Conservation (phyloP, 1,140 invertebrate genomes). For the Anastrepha ludens region DNA sequence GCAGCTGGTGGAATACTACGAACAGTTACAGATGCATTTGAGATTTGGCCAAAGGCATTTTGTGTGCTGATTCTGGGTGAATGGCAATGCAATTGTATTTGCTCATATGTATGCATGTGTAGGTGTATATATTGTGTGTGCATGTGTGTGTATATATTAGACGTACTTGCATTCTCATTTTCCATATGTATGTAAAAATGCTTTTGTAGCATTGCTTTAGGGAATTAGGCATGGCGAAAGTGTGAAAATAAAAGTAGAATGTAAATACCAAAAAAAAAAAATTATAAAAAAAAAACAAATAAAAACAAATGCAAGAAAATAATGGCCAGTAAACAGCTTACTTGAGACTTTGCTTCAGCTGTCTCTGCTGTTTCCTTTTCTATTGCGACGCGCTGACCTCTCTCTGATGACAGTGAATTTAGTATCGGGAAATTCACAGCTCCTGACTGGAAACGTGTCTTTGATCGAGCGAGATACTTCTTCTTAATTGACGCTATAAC, state of each 20-base stretch:
- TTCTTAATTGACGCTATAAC: no score
- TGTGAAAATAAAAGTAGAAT: conserved; percentile 38
- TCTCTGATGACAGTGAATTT: no score
- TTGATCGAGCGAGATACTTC: no score
- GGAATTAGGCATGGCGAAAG: conserved; percentile 41
- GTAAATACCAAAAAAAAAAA: conserved; percentile 20
- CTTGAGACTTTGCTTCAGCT: no score
- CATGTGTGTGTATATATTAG: not conserved
- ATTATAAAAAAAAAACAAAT: not conserved
- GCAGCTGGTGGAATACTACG: not conserved
- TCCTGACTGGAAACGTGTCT: no score
- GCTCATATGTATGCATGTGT: not conserved
- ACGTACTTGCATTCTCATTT: no score
- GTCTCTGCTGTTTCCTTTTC: no score
- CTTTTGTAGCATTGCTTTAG: conserved; percentile 28
- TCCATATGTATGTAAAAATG: not conserved
- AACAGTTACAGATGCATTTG: not conserved
- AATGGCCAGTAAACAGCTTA: no score
- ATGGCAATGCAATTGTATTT: conserved; percentile 19
- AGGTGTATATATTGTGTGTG: not conserved
- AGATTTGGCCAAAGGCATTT: conserved; percentile 38
- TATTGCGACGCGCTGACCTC: no score
- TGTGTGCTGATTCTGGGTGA: conserved; percentile 33
- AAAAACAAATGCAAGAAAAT: no score
- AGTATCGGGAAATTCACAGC: no score